phyloP scores from a whole-genome alignment of 2,797 vertebrate species.

The Hypotaenidia okinawae region DNA sequence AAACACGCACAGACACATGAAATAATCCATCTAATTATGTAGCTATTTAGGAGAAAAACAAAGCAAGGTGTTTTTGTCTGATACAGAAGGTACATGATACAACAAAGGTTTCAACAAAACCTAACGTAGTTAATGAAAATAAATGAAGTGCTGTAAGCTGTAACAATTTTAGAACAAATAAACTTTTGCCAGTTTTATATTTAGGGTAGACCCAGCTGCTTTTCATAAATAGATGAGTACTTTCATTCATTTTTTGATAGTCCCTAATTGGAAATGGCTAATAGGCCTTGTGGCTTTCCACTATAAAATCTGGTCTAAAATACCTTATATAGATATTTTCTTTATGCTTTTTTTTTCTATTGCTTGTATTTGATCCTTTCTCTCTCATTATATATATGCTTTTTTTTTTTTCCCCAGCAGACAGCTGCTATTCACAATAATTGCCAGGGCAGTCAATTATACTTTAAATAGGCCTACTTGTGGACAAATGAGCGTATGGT shows the following conservation, averaged over 20 bases:
- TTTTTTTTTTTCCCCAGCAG: conserved; percentile 63
- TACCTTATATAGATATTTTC: conserved; percentile 77
- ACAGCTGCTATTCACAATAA: conserved; percentile 86
- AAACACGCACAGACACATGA: conserved; percentile 80
- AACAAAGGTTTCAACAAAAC: conserved; percentile 79
- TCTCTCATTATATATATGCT: conserved; percentile 79
- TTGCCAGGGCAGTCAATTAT: conserved; percentile 84
- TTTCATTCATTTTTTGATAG: conserved; percentile 77
- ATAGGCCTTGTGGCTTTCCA: conserved; percentile 74
- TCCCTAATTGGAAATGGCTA: conserved; percentile 78
- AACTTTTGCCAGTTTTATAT: conserved; percentile 79
- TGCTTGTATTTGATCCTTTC: conserved; percentile 78
- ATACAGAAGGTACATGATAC: conserved; percentile 79
- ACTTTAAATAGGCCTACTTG: conserved; percentile 85
- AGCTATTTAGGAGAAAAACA: conserved; percentile 84
- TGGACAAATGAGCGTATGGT: conserved; percentile 81
- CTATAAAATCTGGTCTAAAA: conserved; percentile 77
- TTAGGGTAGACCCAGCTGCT: conserved; percentile 79
- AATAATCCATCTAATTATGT: conserved; percentile 86
- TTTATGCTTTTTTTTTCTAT: conserved; percentile 75
- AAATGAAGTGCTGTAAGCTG: conserved; percentile 74
- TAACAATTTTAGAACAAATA: conserved; percentile 80
- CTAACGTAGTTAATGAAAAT: conserved; percentile 76
- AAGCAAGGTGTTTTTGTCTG: conserved; percentile 81
- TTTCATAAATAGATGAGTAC: conserved; percentile 80